phyloP scores from a whole-genome alignment of 1,140 invertebrate species.

The Zaprionus lachaisei region DNA sequence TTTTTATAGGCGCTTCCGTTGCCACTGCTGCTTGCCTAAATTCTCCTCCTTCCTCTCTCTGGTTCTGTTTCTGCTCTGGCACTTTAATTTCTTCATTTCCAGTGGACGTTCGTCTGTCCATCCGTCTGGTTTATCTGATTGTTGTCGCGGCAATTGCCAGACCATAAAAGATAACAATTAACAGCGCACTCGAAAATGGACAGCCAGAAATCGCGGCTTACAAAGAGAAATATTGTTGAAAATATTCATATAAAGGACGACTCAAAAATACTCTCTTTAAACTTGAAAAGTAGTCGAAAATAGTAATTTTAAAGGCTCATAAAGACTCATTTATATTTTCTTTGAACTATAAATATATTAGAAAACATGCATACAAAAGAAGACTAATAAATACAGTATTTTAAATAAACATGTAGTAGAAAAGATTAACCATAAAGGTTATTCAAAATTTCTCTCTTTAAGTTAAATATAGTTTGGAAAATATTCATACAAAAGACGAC shows the following conservation, averaged over 20 bases:
- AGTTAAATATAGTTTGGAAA: too few relatives aligned
- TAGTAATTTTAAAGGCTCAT: too few relatives aligned
- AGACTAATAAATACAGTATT: too few relatives aligned
- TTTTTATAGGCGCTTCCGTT: conserved; percentile 68
- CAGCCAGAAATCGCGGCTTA: conserved; percentile 78
- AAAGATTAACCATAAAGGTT: too few relatives aligned
- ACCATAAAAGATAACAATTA: conserved; percentile 84
- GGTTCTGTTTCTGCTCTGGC: conserved; percentile 28
- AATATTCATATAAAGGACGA: background rate
- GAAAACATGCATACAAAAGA: too few relatives aligned
- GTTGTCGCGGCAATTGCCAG: conserved; percentile 68
- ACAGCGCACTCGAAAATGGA: conserved; percentile 69
- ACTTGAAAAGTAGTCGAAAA: background rate
- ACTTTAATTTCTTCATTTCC: conserved; percentile 79
- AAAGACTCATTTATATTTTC: too few relatives aligned
- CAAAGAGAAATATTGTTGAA: conserved; percentile 38
- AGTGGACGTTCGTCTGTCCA: background rate
- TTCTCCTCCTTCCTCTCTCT: conserved; percentile 3
- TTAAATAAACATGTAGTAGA: too few relatives aligned
- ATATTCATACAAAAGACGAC: too few relatives aligned
- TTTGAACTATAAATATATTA: too few relatives aligned
- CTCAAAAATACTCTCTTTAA: background rate
- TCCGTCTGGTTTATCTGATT: conserved; percentile 32
- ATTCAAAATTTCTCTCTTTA: too few relatives aligned
- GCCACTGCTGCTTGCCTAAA: background rate